A percentile compares a stretch with the other conserved stretches of the same genome.
phyloP scores from a whole-genome alignment of 53 echinoderm and acorn worm species.

The Echinometra lucunter region DNA sequence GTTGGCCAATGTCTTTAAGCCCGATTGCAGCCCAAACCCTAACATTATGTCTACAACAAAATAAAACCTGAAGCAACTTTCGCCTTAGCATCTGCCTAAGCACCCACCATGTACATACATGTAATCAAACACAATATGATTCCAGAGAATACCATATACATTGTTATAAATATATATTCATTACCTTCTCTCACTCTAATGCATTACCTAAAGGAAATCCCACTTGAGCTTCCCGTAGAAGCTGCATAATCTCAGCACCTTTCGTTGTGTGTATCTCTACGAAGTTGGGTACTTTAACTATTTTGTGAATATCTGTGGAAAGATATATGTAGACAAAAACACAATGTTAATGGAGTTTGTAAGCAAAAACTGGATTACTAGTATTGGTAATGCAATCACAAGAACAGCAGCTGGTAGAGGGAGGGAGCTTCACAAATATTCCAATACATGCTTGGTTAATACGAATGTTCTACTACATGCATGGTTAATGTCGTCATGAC shows the following conservation, averaged over 20 bases:
- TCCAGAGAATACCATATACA: too few species aligned
- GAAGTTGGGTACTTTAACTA: constrained; percentile 83
- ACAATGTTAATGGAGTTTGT: background rate
- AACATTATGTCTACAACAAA: too few species aligned
- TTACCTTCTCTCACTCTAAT: constrained; percentile 10
- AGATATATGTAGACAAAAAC: background rate
- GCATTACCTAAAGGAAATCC: constrained; percentile 90
- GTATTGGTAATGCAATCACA: background rate
- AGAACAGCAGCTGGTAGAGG: background rate
- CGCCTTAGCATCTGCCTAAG: too few species aligned
- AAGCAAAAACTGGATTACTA: background rate
- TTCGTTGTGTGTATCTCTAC: constrained; percentile 91
- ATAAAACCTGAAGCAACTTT: too few species aligned
- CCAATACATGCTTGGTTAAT: too few species aligned
- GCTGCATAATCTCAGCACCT: constrained; percentile 74
- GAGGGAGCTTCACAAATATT: background rate
- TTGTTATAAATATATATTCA: constrained; percentile 33
- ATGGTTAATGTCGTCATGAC: too few species aligned
- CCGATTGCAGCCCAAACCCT: too few species aligned
- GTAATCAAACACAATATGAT: too few species aligned
- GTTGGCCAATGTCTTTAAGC: too few species aligned
- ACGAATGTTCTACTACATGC: too few species aligned
- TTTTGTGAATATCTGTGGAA: constrained; percentile 52
- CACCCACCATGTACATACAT: too few species aligned
- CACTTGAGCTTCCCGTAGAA: constrained; percentile 80